These are phyloP conservation scores for Tetragonula clypearis DNA, from an alignment of 1,140 invertebrate genomes.

Conservation along the genomic window DNA sequence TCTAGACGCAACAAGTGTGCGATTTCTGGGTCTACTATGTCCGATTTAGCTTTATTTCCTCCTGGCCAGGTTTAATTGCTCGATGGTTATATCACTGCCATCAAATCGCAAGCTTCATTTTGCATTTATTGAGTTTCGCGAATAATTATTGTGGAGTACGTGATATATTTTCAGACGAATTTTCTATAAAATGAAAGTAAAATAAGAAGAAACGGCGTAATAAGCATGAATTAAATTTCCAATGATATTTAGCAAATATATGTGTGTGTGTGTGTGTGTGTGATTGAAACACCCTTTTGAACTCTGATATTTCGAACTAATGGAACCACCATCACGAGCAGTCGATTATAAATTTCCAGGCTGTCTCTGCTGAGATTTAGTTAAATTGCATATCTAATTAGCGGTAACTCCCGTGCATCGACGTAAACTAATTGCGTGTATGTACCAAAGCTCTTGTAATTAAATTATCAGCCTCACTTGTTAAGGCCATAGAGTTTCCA, in stretches of 20 bases:
- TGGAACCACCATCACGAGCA: neutral
- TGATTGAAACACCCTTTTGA: neutral
- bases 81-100: neutral
- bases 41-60: slow-evolving; percentile 48
- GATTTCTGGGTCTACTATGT: slow-evolving; percentile 68
- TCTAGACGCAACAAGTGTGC: slow-evolving; percentile 68
- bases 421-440: slow-evolving; percentile 1
- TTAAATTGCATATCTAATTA: slow-evolving; percentile 38
- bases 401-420: neutral
- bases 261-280: neutral
- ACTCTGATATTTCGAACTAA: slow-evolving; percentile 51
- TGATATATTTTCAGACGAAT: neutral
- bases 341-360: neutral
- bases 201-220: neutral
- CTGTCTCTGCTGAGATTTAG: neutral
- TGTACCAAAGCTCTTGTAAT: neutral
- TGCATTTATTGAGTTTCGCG: neutral
- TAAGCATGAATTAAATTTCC: neutral
- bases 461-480: neutral
- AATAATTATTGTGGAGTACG: neutral
- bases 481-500: neutral
- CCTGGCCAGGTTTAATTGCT: slow-evolving; percentile 49
- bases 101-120: neutral
- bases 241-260: neutral
- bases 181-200: neutral